These are phyloP conservation scores for Apotomis betuletana DNA, from an alignment of 2,888 invertebrate species.

Conservation along the genomic window DNA sequence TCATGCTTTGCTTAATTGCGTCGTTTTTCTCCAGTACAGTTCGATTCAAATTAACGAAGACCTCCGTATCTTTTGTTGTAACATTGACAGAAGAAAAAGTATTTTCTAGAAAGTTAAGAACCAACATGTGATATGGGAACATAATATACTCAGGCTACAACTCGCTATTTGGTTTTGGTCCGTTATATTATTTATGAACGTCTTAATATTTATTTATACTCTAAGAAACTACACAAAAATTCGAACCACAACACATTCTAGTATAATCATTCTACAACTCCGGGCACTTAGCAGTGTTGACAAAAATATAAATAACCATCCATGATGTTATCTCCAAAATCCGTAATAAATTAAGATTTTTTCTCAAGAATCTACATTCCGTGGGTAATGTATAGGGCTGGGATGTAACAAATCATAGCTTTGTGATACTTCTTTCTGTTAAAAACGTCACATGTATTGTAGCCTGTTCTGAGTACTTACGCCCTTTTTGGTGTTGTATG, in stretches of 20 bases:
- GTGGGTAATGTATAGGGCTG: conserved; percentile 65
- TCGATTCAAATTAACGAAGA: too few species aligned
- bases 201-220: conserved; percentile 3
- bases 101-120: too few species aligned
- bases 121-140: too few species aligned
- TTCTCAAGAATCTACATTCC: conserved; percentile 56
- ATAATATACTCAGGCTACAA: neutral
- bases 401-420: conserved; percentile 74
- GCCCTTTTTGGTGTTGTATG: neutral
- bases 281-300: conserved; percentile 47
- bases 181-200: conserved; percentile 20
- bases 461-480: neutral
- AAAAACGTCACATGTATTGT: conserved; percentile 8
- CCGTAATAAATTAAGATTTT: conserved; percentile 70
- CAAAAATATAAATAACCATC: conserved; percentile 50
- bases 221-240: conserved; percentile 32
- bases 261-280: conserved; percentile 43
- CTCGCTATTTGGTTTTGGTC: neutral
- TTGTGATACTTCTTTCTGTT: conserved; percentile 52
- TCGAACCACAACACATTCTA: conserved; percentile 42
- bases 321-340: conserved; percentile 63
- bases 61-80: too few species aligned
- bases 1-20: too few species aligned
- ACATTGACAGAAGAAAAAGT: too few species aligned
- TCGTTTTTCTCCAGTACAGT: too few species aligned